A percentile compares a stretch with the other conserved stretches of the same genome.
Conservation (phyloP, 1,140 invertebrate species). For the Trichoplusia ni region DNA sequence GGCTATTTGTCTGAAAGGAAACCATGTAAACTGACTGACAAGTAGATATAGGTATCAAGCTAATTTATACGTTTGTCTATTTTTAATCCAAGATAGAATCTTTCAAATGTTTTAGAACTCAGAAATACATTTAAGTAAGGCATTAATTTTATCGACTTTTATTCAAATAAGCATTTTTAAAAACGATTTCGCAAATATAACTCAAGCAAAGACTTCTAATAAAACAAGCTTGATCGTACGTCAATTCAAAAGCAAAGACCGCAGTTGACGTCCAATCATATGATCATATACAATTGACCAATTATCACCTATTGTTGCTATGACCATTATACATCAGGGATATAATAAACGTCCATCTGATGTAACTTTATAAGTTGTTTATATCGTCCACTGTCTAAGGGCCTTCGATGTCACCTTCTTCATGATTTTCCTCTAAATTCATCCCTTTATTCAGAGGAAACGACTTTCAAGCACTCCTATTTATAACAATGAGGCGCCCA, state of each 20-base stretch:
- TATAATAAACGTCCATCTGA: background rate
- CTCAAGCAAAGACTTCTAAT: no score
- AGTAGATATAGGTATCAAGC: no score
- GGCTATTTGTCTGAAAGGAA: no score
- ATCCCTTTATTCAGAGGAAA: constrained; percentile 6
- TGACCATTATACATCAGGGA: background rate
- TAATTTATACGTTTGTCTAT: no score
- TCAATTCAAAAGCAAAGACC: background rate
- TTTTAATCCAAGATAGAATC: no score
- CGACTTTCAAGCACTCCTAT: background rate
- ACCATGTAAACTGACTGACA: no score
- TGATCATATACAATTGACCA: constrained; percentile 15
- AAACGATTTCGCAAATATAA: no score
- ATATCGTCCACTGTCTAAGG: background rate
- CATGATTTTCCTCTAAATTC: constrained; percentile 9
- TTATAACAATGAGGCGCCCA: background rate
- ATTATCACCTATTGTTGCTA: constrained; percentile 15
- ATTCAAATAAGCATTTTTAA: no score
- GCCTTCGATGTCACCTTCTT: background rate
- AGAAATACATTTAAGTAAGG: no score
- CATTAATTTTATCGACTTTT: no score
- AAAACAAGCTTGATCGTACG: constrained; percentile 3
- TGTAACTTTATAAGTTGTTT: background rate
- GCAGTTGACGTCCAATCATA: background rate
- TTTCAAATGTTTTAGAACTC: no score